A percentile compares a stretch with the other conserved stretches of the same genome.
phyloP scores from a whole-genome alignment of 2,113 vertebrate species.

The Deroptyus accipitrinus region DNA sequence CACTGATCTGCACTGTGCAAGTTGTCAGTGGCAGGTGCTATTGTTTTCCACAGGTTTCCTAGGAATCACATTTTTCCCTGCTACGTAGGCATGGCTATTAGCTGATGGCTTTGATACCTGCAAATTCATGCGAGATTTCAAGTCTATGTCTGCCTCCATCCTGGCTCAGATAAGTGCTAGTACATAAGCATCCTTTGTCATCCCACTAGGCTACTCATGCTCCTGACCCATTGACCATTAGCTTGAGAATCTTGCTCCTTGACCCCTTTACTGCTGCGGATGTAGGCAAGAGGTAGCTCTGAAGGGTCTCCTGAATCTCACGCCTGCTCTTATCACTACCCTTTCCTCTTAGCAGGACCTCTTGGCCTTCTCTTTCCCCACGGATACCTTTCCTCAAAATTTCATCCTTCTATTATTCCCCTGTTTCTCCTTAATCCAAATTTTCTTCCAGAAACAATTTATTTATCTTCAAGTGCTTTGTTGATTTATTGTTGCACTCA shows the following conservation, averaged over 20 bases:
- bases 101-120: rapidly evolving
- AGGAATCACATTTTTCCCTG: not conserved
- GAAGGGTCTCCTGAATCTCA: not conserved
- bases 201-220: not conserved
- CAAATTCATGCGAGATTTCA: not conserved
- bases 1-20: not conserved
- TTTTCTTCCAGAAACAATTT: not conserved
- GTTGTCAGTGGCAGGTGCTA: not conserved
- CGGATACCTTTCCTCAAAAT: not conserved
- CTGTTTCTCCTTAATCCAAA: not conserved
- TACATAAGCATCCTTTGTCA: not conserved
- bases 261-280: not conserved
- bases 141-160: not conserved
- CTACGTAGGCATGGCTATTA: not conserved
- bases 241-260: not conserved
- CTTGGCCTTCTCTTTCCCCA: not conserved
- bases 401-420: not conserved
- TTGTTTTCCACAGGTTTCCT: not conserved
- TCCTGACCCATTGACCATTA: not conserved
- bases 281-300: not conserved
- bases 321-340: rapidly evolving
- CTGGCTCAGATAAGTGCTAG: not conserved
- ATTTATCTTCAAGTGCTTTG: not conserved
- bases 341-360: not conserved
- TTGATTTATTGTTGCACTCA: not conserved